These are phyloP conservation scores for Lacerta bilineata DNA, from an alignment of 2,797 vertebrate genomes.

Conservation along the genomic window DNA sequence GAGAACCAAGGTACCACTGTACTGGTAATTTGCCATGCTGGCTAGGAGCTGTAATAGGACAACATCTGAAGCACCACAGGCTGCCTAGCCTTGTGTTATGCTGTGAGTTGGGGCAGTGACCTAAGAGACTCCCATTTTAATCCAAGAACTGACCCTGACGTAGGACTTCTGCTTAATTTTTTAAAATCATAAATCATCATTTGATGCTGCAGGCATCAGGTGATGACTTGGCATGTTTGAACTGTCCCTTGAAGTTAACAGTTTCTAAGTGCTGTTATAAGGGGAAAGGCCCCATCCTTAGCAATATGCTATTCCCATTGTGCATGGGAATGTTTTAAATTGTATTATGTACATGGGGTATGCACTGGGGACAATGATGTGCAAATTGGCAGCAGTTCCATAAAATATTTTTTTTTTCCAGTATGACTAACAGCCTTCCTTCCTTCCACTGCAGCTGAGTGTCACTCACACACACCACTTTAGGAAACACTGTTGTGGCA, in stretches of 20 bases:
- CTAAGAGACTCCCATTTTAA: not conserved
- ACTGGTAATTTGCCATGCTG: not conserved
- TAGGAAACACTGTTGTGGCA: constrained; percentile 4
- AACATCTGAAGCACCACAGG: no score
- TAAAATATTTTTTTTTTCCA: not conserved
- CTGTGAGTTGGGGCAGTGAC: not conserved
- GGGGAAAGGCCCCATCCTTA: not conserved
- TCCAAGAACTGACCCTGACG: not conserved
- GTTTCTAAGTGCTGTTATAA: not conserved
- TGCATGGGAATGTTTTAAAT: not conserved
- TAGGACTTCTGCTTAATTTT: not conserved
- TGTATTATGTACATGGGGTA: not conserved
- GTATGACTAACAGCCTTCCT: not conserved
- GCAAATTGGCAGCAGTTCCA: not conserved
- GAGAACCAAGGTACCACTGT: no score
- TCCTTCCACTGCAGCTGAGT: not conserved
- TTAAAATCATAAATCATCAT: not conserved
- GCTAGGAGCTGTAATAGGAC: no score
- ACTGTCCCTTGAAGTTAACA: not conserved
- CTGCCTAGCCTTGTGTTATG: no score
- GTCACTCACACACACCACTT: not conserved
- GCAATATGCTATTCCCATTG: not conserved
- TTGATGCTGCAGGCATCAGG: not conserved
- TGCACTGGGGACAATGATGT: not conserved
- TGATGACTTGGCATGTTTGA: not conserved